Base-by-base conservation (phyloP, 1,140 invertebrate species). In the Dendrolimus punctatus region DNA sequence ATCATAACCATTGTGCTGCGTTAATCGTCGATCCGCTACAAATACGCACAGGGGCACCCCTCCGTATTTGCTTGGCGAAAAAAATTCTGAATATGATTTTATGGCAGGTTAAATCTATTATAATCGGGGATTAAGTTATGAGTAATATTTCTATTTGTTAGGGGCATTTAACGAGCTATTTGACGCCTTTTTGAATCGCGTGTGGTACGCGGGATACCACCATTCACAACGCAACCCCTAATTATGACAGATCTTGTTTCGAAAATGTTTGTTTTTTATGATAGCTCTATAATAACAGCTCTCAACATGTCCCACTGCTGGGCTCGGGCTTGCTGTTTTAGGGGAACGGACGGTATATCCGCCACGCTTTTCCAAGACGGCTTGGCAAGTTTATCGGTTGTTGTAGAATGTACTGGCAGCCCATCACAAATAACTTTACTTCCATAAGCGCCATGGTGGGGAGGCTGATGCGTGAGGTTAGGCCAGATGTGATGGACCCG, bases 91-190 rank as follows among this genome's bases (percentile, higher is more conserved):
- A 79, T 80, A 79, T 79, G 76, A 85, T 84, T 86, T 84, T 76
- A 84, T 83, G 80, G 71, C 76, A 85, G 76, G 82, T 85, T 84
- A 80, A 82, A 83, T 79, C 75, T 73, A 84, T 85, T 82, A 84
- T 83, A 64, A 72, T 67, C 64, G 71, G 80, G 82, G 82, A 85
- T 85, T 82, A 84, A 73, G 80, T 80, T 81, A 80, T 85, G 78
- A 77, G 68, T 80, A 76, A 80, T 82, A 83, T 81, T 81, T 81
- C 71, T 81, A 78, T 82, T 78, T 76, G 76, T 66, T 55, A 72
- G 76, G 78, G 78, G 65, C 63, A 66, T 64, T 71, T 82, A 85
- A 84, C 73, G 70, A 84, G 76, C 63, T 77, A 76, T 85, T 83
- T 85, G 78, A 80, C 82, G 77, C 82, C 71, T 71, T 71, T 65